Evolutionary conservation across 1,140 invertebrate species (phyloP), one percentile per base, ranked within the genome.

Genomic region (Phthorimaea operculella): DNA sequence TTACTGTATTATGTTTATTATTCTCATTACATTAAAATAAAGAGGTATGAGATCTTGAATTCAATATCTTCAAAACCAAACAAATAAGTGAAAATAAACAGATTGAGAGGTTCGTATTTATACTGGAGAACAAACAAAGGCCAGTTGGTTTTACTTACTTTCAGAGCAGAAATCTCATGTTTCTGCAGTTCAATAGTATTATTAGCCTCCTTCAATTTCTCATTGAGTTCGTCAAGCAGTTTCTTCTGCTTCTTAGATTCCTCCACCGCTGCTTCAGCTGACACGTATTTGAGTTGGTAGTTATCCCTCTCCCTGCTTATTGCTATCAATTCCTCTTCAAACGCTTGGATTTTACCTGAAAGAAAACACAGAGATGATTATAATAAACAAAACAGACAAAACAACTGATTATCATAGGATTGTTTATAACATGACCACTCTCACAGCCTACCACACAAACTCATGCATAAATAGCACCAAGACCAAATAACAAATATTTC

Each of bases 251-350:
- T 85, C 50, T 70, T 80, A 12, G 64, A 66, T 49, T 85, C 78
- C 18, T 84, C 79, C 18, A 81, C 54, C 9, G 70, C 66, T 11
- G 68, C 66, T 44, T 84, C 81, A 18, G 79, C 76, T 0, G 81
- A 84, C 14, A 83, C 81, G 69, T 73, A 83, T 49, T 84, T 84
- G 7, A 84, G 52, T 57, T 83, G 81, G 62, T 66, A 84, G 54
- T 72, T 79, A 51, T 84, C 81, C 59, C 79, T 67, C 6, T 84
- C 81, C 17, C 81, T 62, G 59, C 74, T 82, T 0, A 81, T 72
- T 51, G 78, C 66, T 62, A 84, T 81, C 49, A 84, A 69, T 61
- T 84, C 81, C 52, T 82, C 81, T 68, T 84, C 81, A 64, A 83
- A 84, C 16, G 79, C 79, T 68, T 79, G 70, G 34, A 80, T 64